Evolutionary conservation across 2,888 invertebrate genomes (phyloP).

Genomic region (Beris morrisii): DNA sequence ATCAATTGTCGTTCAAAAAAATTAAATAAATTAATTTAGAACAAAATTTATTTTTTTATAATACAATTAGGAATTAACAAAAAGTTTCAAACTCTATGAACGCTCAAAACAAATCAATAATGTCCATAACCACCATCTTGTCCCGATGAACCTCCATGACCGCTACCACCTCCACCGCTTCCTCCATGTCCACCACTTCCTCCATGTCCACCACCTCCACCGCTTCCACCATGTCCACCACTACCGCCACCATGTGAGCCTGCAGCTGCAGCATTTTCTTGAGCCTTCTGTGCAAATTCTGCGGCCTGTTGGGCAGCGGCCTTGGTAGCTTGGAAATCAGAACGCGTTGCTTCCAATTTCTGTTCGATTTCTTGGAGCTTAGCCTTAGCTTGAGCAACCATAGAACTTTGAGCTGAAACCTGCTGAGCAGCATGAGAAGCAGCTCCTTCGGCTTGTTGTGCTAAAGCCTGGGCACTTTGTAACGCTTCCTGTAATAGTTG

Average conservation of each 20-base stretch:
- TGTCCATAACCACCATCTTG: background rate
- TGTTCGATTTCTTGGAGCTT: slow-evolving; percentile 48
- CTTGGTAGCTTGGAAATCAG: slow-evolving; percentile 72
- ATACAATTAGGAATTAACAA: too few species aligned
- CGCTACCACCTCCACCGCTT: background rate
- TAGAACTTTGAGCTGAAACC: too few species aligned
- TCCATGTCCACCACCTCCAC: background rate
- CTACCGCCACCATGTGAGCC: slow-evolving; percentile 62
- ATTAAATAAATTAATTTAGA: too few species aligned
- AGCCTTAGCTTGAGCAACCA: too few species aligned
- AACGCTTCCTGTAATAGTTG: slow-evolving; percentile 69
- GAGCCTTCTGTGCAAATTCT: slow-evolving; percentile 68
- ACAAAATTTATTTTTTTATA: too few species aligned
- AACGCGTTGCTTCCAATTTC: slow-evolving; percentile 65
- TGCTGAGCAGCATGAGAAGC: too few species aligned
- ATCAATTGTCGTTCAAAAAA: too few species aligned
- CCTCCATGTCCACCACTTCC: slow-evolving; percentile 10
- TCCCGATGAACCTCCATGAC: background rate
- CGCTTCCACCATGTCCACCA: background rate
- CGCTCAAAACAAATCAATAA: background rate
- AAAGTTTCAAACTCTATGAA: too few species aligned
- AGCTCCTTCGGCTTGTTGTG: too few species aligned
- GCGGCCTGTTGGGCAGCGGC: slow-evolving; percentile 67
- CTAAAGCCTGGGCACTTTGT: slow-evolving; percentile 51
- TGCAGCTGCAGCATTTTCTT: slow-evolving; percentile 70